Percentiles rank a stretch among this genome's conserved stretches.
These are phyloP conservation scores for Diplogasteroides magnus DNA, from an alignment of 1,140 invertebrate species.

Conservation along the genomic window DNA sequence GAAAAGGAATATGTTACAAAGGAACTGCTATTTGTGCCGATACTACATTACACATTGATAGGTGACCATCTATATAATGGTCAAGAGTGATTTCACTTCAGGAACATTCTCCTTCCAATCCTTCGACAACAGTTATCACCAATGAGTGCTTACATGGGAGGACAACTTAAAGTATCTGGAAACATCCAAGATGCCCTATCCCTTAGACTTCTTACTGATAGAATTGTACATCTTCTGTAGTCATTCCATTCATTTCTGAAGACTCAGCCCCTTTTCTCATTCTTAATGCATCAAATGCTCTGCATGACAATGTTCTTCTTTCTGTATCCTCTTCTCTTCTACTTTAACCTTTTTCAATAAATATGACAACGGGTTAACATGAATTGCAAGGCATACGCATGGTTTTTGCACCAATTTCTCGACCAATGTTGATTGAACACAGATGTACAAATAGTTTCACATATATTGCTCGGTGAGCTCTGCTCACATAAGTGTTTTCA, in stretches of 20 bases:
- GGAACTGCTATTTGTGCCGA: constrained; percentile 17
- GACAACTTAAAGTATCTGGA: constrained; percentile 20
- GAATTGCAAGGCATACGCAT: too few species aligned
- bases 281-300: not conserved
- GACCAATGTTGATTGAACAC: too few species aligned
- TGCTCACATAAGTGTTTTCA: too few species aligned
- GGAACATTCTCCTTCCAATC: not conserved
- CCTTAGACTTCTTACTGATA: constrained; percentile 21
- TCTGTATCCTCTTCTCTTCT: not conserved
- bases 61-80: not conserved
- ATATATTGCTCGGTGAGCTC: too few species aligned
- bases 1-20: constrained; percentile 19
- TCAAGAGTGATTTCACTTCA: not conserved
- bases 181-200: constrained; percentile 25
- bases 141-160: constrained; percentile 24
- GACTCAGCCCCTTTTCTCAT: not conserved
- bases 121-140: constrained; percentile 3
- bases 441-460: too few species aligned
- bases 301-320: not conserved
- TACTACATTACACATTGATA: constrained; percentile 13
- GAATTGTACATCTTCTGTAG: constrained; percentile 19
- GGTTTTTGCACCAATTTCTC: too few species aligned
- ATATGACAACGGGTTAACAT: too few species aligned
- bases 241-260: not conserved
- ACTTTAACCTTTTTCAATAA: not conserved